A percentile compares a stretch with the other conserved stretches of the same genome.
Evolutionary conservation across 2,113 vertebrate genomes (phyloP).

Genomic region (Salvelinus fontinalis): DNA sequence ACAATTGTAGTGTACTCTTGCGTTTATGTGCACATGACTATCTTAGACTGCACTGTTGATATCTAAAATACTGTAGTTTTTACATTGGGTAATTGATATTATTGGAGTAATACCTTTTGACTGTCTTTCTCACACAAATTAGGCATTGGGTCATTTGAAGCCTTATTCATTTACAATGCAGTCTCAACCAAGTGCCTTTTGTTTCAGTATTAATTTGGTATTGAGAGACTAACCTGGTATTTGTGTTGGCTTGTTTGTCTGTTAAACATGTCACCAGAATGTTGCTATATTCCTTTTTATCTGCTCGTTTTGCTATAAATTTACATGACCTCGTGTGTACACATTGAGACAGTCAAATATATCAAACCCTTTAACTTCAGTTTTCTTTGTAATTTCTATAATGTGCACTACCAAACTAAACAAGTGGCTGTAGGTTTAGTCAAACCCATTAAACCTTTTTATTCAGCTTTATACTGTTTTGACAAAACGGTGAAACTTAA

Average conservation of each 20-base stretch:
- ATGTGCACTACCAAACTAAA: constrained; percentile 19
- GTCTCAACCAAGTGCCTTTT: constrained; percentile 59
- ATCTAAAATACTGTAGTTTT: constrained; percentile 43
- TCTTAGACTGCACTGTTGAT: constrained; percentile 39
- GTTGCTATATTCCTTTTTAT: background rate
- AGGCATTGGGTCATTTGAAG: constrained; percentile 36
- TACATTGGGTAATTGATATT: constrained; percentile 32
- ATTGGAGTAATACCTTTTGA: background rate
- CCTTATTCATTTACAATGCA: background rate
- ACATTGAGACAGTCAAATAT: background rate
- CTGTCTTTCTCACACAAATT: constrained; percentile 47
- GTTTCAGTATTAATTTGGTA: constrained; percentile 39
- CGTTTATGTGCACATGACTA: constrained; percentile 29
- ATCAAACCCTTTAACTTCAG: constrained; percentile 7
- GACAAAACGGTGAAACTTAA: constrained; percentile 2
- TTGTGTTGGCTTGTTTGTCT: too few relatives aligned
- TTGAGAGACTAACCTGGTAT: background rate
- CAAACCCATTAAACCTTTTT: constrained; percentile 20
- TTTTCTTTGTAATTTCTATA: background rate
- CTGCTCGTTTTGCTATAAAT: background rate
- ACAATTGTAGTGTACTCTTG: background rate
- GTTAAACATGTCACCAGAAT: background rate
- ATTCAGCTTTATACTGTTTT: constrained; percentile 43
- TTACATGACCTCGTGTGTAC: constrained; percentile 3
- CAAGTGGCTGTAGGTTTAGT: constrained; percentile 20